phyloP scores from a whole-genome alignment of 2,888 invertebrate genomes.

The Diarsia rubi region DNA sequence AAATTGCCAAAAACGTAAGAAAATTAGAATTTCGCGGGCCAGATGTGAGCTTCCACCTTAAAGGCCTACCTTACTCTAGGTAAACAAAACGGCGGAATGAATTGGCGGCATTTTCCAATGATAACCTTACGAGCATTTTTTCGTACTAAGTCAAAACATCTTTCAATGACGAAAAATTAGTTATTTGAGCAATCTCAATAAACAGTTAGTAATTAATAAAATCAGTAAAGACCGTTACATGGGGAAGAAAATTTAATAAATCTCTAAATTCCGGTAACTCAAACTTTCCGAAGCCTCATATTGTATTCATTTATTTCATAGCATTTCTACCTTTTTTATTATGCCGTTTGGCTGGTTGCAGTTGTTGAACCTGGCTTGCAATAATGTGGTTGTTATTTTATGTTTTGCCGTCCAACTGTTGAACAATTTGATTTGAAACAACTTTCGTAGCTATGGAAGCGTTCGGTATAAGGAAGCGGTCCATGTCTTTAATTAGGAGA shows the following conservation, averaged over 20 bases:
- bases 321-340: neutral
- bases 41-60: too few relatives aligned
- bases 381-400: slow-evolving; percentile 19
- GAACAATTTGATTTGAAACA: slow-evolving; percentile 96
- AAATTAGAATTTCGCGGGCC: too few relatives aligned
- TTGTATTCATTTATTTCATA: neutral
- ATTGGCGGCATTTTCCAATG: neutral
- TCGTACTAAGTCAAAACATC: neutral
- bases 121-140: neutral
- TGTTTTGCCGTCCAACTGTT: slow-evolving; percentile 84
- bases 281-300: neutral
- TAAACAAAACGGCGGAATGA: neutral
- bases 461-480: slow-evolving; percentile 97
- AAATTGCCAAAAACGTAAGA: too few relatives aligned
- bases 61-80: neutral
- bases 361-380: neutral
- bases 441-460: slow-evolving; percentile 97
- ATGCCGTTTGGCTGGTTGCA: neutral
- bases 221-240: neutral
- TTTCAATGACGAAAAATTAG: neutral
- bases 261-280: neutral
- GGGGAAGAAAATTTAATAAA: neutral
- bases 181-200: neutral
- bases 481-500: slow-evolving; percentile 96
- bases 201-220: slow-evolving; percentile 1